Evolutionary conservation across 1,140 invertebrate species (phyloP), one percentile per base, ranked within the genome.

Genomic region (fruit fly (Drosophila melanogaster)): DNA sequence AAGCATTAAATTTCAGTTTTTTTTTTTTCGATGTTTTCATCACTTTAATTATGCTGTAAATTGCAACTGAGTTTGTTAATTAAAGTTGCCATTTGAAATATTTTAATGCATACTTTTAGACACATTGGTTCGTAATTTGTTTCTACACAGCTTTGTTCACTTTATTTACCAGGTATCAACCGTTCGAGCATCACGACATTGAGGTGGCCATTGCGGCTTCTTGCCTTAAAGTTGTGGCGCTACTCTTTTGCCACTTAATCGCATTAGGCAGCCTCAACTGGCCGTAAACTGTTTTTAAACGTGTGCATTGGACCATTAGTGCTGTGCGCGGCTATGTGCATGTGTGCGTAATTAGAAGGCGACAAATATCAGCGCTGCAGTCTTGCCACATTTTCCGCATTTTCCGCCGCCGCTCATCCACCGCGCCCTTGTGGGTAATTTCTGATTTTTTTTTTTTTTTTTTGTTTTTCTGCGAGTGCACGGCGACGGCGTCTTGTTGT

Each of bases 271-370:
- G 26, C 69, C 57, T 47, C 41, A 43, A 65, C 57, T 41, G 43
- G 38, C 59, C 60, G 49, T 76, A 76, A 84, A 84, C 84, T 72
- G 46, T 59, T 66, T 76, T 53, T 33, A 49, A 67, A 38, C 65
- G 73, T 71, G 74, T 57, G 41, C 49, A 53, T 41, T 43, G 37
- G 30, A 40, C 55, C 46, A 62, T 64, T 66, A 66, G 33, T 33
- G 17, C 22, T 41, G 17, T 47, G n/a, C 19, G 12, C 6, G 7
- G 38, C 10, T 19, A 6, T 12, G 56, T 15, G 0, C n/a, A 0
- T 12, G 43, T 37, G 2, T 24, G 35, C 41, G 64, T 26, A 65
- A 67, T 67, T 67, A 51, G 46, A 67, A 26, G 44, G 44, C 46
- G 60, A 35, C 41, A 41, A n/a, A 67, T 65, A 51, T 51, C 60